Evolutionary conservation across 2,113 vertebrate species (phyloP), one percentile per base, ranked within the genome.

Genomic region (Fulica atra): DNA sequence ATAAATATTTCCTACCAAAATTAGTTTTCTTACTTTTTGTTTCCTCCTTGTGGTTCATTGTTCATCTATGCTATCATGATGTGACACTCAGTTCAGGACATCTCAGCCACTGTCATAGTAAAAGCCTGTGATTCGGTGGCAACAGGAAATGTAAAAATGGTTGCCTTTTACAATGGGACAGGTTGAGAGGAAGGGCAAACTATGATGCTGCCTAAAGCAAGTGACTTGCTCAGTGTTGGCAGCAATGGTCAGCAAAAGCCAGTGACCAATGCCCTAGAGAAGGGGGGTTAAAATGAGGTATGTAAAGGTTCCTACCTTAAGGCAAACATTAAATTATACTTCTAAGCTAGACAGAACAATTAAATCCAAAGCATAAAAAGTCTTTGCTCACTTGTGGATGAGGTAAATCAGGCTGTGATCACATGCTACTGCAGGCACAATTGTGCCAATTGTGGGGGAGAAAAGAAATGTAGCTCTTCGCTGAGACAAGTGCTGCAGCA

Each of bases 211-310:
- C 64, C 35, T 68, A 9, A 50, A 84, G 42, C 18, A 6, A 88
- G 26, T 61, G 57, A 81, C n/a, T 81, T 92, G 40, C n/a, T 86
- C 56, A 48, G 8, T 77, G 40, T 5, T 70, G 80, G 24, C 60
- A 81, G 26, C 40, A 70, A 29, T 16, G 23, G 64, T 31, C 51
- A 57, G 76, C 53, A 70, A 56, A 95, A 81, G 33, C 38, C 4
- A 0, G 8, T 19, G 48, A 59, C 29, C 0, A 0, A 36, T n/a
- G 17, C 10, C 28, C 46, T 73, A 40, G n/a, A 83, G 31, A 69
- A 57, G 24, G 12, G 2, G 10, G 50, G 53, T 23, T 72, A 66
- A 81, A 33, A 57, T 69, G 33, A 57, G 35, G 40, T 80, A 38
- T 53, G n/a, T 24, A 51, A 31, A 81, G 35, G 9, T 35, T 92